Conservation (phyloP, 2,113 vertebrate species). For the Malurus melanocephalus region DNA sequence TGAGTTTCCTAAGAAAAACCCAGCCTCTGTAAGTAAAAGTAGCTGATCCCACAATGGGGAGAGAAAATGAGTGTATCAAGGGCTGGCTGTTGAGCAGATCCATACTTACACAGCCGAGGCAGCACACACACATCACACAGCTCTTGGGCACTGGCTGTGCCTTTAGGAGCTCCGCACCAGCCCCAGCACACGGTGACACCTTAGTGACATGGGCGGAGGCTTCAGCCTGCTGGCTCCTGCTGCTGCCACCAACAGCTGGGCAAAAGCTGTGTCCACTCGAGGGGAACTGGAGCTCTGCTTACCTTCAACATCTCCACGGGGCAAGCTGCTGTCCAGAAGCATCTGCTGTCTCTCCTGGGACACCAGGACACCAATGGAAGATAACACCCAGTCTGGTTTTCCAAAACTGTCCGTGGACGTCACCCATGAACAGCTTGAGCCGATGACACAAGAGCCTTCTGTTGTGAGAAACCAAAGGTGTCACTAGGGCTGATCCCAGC, state of each 20-base stretch:
- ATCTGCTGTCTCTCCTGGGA: constrained; percentile 36
- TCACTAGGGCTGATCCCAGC: neutral
- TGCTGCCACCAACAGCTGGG: neutral
- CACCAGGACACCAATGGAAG: constrained; percentile 27
- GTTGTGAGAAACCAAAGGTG: neutral
- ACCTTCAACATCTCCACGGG: constrained; percentile 44
- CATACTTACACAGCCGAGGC: too few relatives aligned
- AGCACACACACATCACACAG: neutral
- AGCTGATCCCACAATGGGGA: neutral
- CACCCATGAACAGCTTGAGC: constrained; percentile 64
- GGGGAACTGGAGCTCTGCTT: neutral
- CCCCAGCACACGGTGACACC: neutral
- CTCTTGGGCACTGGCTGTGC: neutral
- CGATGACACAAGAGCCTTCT: constrained; percentile 54
- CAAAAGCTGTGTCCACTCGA: rapidly evolving
- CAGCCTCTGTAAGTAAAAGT: neutral
- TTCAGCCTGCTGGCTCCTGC: neutral
- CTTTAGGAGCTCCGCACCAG: neutral
- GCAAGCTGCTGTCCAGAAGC: constrained; percentile 49
- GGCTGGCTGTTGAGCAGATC: neutral
- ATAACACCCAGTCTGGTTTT: constrained; percentile 64
- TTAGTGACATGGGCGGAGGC: neutral
- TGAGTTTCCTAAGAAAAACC: neutral
- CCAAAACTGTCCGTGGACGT: constrained; percentile 47
- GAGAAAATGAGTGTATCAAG: neutral